Base-by-base conservation (phyloP, 2,113 vertebrate genomes). In the Brachypteracias leptosomus region DNA sequence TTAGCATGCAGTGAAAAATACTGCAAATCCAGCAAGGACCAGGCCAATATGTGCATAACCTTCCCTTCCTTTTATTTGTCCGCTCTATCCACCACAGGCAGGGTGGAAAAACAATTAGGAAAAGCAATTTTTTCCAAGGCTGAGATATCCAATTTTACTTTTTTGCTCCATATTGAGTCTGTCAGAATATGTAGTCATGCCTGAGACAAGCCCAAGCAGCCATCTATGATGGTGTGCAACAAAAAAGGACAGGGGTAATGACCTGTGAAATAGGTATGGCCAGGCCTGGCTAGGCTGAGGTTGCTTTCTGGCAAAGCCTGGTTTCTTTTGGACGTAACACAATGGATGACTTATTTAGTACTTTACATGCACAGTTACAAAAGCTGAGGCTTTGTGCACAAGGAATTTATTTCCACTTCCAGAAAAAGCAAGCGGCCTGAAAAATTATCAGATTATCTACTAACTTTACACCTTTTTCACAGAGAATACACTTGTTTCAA, bases 221-320 rank as follows among this genome's bases (percentile, higher is more conserved):
- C 52, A 80, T 22, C 63, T 77, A 74, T 5, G 4, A 15, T 25
- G 12, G 47, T 17, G 42, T 46, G 57, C 33, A 74, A 93, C 7
- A 71, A 40, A 81, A 91, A 95, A 85, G 55, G 46, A 81, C 3
- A 84, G 61, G 54, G 85, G 51, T 87, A 94, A 88, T 46, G 73
- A 87, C 54, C 92, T 94, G 70, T 79, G 92, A 96, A 96, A 96
- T 21, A 88, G 80, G 78, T 81, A 93, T 25, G 40, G 78, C 70
- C 90, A 95, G 76, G 91, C 35, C 66, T 80, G 77, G 73, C 74
- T 67, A 70, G 54, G 65, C 59, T 75, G 57, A 77, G 63, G n/a
- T 3, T 93, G 49, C 40, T 63, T 65, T 77, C 71, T 66, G 59
- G 79, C 88, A 95, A 82, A 89, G 58, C 52, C 38, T 80, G 66